Conservation (phyloP, 2,797 vertebrate species). For the Ptychadena robeensis region DNA sequence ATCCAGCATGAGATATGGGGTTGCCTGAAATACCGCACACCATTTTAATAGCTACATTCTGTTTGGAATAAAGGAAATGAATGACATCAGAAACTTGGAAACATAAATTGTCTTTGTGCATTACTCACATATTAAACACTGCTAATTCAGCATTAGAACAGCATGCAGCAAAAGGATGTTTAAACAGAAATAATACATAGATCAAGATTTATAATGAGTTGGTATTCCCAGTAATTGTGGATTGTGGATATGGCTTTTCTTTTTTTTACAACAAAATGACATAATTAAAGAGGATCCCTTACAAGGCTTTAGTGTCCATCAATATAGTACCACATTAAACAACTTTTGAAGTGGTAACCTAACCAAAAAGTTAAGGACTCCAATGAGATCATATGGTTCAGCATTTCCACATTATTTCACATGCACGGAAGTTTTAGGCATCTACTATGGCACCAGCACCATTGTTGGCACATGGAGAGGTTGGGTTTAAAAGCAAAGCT, state of each 20-base stretch:
- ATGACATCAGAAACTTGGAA: constrained; percentile 7
- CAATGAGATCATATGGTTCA: too few relatives aligned
- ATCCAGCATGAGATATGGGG: constrained; percentile 65
- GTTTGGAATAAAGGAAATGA: neutral
- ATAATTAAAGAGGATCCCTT: neutral
- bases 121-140: neutral
- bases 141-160: neutral
- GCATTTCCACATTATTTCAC: too few relatives aligned
- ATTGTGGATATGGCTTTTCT: neutral
- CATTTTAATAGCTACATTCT: constrained; percentile 70
- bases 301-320: neutral
- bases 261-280: neutral
- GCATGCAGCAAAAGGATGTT: neutral
- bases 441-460: too few relatives aligned
- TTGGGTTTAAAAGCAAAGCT: too few relatives aligned
- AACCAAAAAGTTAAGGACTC: too few relatives aligned
- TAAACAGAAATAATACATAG: neutral
- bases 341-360: too few relatives aligned
- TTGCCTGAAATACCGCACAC: constrained; percentile 67
- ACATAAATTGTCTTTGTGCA: neutral
- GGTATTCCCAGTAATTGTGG: neutral
- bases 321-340: neutral
- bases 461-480: too few relatives aligned
- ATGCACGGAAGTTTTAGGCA: too few relatives aligned
- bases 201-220: neutral